Percentiles rank a stretch among this genome's conserved stretches.
Evolutionary conservation across 2,888 invertebrate genomes (phyloP).

Genomic region (Lobophora halterata): DNA sequence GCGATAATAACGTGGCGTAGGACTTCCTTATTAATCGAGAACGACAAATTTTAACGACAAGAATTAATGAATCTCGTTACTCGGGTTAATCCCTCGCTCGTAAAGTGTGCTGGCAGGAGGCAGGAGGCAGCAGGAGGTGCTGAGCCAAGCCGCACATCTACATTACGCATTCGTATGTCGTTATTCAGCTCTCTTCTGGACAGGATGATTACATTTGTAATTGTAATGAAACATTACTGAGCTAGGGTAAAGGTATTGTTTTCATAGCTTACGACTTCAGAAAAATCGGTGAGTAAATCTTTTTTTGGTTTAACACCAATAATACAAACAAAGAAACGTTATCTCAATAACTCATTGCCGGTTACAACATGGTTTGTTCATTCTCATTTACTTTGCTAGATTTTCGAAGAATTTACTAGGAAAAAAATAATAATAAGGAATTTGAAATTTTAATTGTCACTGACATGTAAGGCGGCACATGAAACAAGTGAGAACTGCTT

Average conservation of each 20-base stretch:
- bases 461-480: slow-evolving; percentile 30
- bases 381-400: no score
- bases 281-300: no score
- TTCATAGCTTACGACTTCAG: no score
- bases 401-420: no score
- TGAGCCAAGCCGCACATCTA: slow-evolving; percentile 53
- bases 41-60: slow-evolving; percentile 83
- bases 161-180: slow-evolving; percentile 32
- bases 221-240: no score
- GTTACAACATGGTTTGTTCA: no score
- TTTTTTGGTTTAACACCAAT: no score
- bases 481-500: slow-evolving; percentile 56
- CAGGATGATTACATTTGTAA: background rate
- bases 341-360: no score
- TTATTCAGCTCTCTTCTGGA: slow-evolving; percentile 33
- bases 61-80: slow-evolving; percentile 82
- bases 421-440: no score
- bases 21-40: slow-evolving; percentile 81
- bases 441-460: slow-evolving; percentile 19
- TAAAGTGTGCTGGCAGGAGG: slow-evolving; percentile 76
- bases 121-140: no score
- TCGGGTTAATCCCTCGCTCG: slow-evolving; percentile 80
- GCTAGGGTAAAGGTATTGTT: no score
- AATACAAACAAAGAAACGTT: no score
- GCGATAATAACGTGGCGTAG: slow-evolving; percentile 76